Base-by-base conservation (phyloP, 2,797 vertebrate species). In the Scarus forsteni region DNA sequence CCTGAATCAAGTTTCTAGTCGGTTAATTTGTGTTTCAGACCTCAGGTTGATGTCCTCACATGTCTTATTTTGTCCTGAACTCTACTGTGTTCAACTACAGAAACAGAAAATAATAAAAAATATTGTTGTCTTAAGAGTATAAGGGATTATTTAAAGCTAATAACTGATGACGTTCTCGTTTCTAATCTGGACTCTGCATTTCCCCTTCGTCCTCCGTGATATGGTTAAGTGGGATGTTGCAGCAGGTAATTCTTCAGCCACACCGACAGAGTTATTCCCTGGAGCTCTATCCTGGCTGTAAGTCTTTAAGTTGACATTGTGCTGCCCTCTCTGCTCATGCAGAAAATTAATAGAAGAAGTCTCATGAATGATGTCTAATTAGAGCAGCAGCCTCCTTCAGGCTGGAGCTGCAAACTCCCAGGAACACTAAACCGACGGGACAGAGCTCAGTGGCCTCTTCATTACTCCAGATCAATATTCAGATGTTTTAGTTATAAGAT, bases 271-370 rank as follows among this genome's bases (percentile, higher is more conserved):
- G 9, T 36, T 38, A 57, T 75, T 83, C 75, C 74, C 50, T 43
- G 40, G 71, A 57, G 53, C 35, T 9, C 13, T 38, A 35, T 67
- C 58, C 50, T 55, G 39, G 42, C 44, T 69, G 19, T 72, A 76
- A 81, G 56, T 39, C 76, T 79, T 52, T 35, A 62, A 55, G 66
- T 54, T 78, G 73, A 80, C 75, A 73, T 60, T 72, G 77, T 66
- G 66, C 60, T 79, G 12, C 60, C 62, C 40, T 75, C 60, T 73
- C 68, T 86, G 42, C 67, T 80, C 65, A 57, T 71, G 78, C 75
- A 66, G 80, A 83, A 84, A 74, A 85, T 86, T n/a, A 80, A 77
- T 79, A 44, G 58, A 76, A 44, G 58, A 76, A 68, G 76, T 85
- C 73, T 65, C 71, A 74, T 54, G 51, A 40, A 66, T 75, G 51